Base-by-base conservation (phyloP, 2,113 vertebrate genomes). In the Gymnocephalus cernua region DNA sequence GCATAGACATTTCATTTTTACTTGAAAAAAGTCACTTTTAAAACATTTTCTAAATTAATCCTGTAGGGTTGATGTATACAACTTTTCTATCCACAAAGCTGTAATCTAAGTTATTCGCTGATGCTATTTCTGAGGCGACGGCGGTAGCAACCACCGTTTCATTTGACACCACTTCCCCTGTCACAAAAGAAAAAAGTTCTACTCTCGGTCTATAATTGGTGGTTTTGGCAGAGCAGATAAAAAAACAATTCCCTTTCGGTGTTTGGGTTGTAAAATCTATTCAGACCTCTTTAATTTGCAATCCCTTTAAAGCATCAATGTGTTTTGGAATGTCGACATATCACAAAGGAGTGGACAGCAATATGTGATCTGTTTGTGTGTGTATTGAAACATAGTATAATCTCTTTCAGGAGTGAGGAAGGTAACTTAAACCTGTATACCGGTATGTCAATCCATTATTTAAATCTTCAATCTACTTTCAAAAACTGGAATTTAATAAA, bases 151-250 rank as follows among this genome's bases (percentile, higher is more conserved):
- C 79, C 79, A 27, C 45, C 14, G 72, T 85, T 90, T 91, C 84
- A 91, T 90, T 89, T 84, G 84, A 89, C 85, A 89, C 82, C 35
- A 84, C 79, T 87, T 90, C 48, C 79, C 50, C 59, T 75, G 82
- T 84, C 80, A 82, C 75, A 80, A 85, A 86, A 85, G 61, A 77
- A 63, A 68, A 79, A 91, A 86, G 84, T 79, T 70, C 38, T 62
- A 32, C 78, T 27, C 77, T 57, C 1, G 2, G 54, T 58, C 84
- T 90, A 44, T 90, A 85, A 92, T 91, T 90, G 71, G 82, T 87
- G 86, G 51, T 75, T 80, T 63, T 89, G 89, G 85, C 81, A 81
- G 51, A 47, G 80, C 66, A 74, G 41, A 84, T 77, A 75, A 79
- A 75, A 54, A 77, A 54, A 83, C 66, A 64, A 85, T 80, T 83